These are phyloP conservation scores for Rhinophrynus dorsalis DNA, from an alignment of 2,797 vertebrate species.

Conservation along the genomic window DNA sequence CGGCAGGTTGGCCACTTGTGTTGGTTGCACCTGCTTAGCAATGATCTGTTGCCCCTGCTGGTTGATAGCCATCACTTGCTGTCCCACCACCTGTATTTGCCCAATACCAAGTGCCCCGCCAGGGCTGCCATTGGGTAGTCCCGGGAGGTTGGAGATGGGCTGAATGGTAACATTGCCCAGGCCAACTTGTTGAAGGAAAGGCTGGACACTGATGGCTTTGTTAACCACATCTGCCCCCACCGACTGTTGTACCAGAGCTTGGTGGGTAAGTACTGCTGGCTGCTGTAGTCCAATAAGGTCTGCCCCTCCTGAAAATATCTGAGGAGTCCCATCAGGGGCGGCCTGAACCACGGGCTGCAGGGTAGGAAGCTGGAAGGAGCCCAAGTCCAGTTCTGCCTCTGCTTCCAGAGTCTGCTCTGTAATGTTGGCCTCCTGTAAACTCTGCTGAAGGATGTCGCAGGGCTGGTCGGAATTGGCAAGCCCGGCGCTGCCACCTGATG, in stretches of 20 bases:
- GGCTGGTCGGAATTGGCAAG: constrained; percentile 80
- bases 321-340: constrained; percentile 73
- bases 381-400: constrained; percentile 91
- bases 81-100: constrained; percentile 93
- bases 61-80: constrained; percentile 97
- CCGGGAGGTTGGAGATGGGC: constrained; percentile 87
- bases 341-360: constrained; percentile 86
- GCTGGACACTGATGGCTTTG: constrained; percentile 92
- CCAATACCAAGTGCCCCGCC: constrained; percentile 85
- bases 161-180: constrained; percentile 93
- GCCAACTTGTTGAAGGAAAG: constrained; percentile 89
- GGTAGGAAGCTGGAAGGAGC: constrained; percentile 87
- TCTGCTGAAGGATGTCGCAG: constrained; percentile 96
- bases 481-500: constrained; percentile 71
- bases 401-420: constrained; percentile 94
- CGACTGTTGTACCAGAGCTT: constrained; percentile 69
- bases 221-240: constrained; percentile 80
- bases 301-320: constrained; percentile 78
- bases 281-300: constrained; percentile 84
- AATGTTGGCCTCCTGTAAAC: constrained; percentile 94
- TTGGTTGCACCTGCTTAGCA: constrained; percentile 75
- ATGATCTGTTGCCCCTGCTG: constrained; percentile 84
- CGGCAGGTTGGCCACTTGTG: constrained; percentile 61
- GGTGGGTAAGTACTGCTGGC: constrained; percentile 64
- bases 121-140: constrained; percentile 88